Evolutionary conservation across 37 sponge, comb jelly and placozoan genomes (phyloP).

Genomic region (Chondrosia reniformis): DNA sequence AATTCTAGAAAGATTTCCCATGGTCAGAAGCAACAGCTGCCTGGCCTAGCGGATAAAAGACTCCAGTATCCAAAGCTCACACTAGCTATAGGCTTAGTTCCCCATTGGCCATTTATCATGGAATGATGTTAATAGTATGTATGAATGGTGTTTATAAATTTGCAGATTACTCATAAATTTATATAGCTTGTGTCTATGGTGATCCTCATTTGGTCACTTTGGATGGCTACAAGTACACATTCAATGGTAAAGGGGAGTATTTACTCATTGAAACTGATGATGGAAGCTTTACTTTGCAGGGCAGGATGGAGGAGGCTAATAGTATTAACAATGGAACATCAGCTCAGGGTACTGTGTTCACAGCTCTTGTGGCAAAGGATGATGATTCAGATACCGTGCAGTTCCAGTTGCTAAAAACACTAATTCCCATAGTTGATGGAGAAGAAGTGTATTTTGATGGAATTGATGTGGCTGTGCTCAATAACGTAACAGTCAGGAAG

Average conservation of each 20-base stretch:
- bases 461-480: background rate
- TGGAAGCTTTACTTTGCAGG: slow-evolving; percentile 58
- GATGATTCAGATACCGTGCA: slow-evolving; percentile 12
- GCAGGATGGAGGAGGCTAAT: slow-evolving; percentile 49
- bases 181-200: slow-evolving; percentile 61
- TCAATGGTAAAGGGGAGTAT: slow-evolving; percentile 53
- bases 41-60: too few relatives aligned
- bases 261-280: slow-evolving; percentile 49
- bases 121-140: too few relatives aligned
- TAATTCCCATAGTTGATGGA: slow-evolving; percentile 19
- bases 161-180: too few relatives aligned
- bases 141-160: too few relatives aligned
- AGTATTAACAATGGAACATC: background rate
- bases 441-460: slow-evolving; percentile 10
- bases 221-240: slow-evolving; percentile 45
- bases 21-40: too few relatives aligned
- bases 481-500: slow-evolving; percentile 22
- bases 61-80: too few relatives aligned
- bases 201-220: slow-evolving; percentile 74
- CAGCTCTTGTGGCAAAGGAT: background rate
- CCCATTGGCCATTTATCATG: too few relatives aligned
- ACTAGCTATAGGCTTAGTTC: too few relatives aligned
- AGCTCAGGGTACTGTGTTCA: slow-evolving; percentile 1
- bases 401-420: background rate
- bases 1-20: too few relatives aligned